Conservation (phyloP, 2,888 invertebrate genomes). For the Rugalucina vietnamica region DNA sequence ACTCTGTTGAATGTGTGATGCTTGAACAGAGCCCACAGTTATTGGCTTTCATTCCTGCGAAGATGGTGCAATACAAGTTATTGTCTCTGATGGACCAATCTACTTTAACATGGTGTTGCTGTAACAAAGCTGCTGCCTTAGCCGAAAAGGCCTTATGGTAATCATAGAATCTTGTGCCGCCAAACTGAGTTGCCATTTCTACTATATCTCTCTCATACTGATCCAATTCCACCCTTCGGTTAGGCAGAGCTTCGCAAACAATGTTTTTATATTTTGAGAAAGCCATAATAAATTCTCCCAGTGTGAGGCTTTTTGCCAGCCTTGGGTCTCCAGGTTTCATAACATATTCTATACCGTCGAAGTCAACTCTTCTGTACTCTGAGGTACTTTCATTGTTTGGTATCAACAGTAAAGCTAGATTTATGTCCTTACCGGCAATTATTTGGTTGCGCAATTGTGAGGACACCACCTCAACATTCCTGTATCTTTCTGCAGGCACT, state of each 20-base stretch:
- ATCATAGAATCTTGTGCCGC: no score
- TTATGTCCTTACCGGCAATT: neutral
- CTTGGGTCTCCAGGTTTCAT: neutral
- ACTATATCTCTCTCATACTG: no score
- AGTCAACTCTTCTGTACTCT: neutral
- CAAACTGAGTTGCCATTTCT: no score
- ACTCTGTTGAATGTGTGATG: no score
- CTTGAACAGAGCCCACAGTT: no score
- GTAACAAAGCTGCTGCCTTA: no score
- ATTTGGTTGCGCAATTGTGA: neutral
- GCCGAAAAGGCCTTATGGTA: no score
- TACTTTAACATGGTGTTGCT: no score
- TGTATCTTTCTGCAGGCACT: neutral
- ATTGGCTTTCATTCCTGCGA: no score
- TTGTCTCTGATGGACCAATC: no score
- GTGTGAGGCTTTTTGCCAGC: neutral
- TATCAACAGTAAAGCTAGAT: neutral
- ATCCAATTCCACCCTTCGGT: no score
- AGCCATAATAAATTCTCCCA: neutral
- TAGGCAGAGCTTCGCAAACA: neutral
- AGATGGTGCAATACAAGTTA: slow-evolving; percentile 19
- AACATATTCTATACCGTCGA: neutral
- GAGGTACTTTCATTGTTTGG: neutral
- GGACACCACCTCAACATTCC: neutral
- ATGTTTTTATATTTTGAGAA: neutral